A percentile compares a stretch with the other conserved stretches of the same genome.
These are phyloP conservation scores for Heteromormyrus szaboi DNA, from an alignment of 2,797 vertebrate genomes.

Conservation along the genomic window DNA sequence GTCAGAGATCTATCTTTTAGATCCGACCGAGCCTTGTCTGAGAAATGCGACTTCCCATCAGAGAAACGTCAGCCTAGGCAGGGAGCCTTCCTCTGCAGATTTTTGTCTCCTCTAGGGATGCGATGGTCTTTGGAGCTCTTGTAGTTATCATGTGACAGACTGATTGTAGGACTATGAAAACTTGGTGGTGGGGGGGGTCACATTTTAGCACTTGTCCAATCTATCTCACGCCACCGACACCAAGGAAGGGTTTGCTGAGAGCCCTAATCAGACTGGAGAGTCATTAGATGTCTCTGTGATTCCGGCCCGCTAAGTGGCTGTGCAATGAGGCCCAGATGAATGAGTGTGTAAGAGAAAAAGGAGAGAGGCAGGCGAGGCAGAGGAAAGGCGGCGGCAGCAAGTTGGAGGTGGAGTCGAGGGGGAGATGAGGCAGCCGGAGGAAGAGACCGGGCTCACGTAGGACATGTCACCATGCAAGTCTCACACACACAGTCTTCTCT, in stretches of 20 bases:
- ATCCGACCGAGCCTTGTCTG: background rate
- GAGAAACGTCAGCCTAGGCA: background rate
- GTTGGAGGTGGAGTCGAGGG: background rate
- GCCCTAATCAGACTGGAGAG: background rate
- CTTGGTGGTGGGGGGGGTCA: background rate
- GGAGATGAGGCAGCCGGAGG: background rate
- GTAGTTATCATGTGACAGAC: background rate
- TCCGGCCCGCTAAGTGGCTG: background rate
- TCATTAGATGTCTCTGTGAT: constrained; percentile 4
- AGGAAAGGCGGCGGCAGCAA: background rate
- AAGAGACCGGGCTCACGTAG: background rate
- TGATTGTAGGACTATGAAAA: background rate
- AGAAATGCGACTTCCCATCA: background rate
- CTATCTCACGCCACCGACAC: background rate
- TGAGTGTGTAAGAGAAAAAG: background rate
- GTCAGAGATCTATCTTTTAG: background rate
- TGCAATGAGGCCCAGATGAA: background rate
- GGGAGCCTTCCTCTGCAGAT: background rate
- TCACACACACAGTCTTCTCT: background rate
- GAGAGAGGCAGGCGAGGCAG: background rate
- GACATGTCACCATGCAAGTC: background rate
- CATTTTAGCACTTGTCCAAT: background rate
- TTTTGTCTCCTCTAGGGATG: background rate
- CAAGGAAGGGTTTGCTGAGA: background rate
- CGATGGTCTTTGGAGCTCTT: background rate